A percentile compares a stretch with the other conserved stretches of the same genome.
Evolutionary conservation across 2,113 vertebrate species (phyloP).

Genomic region (Campylomormyrus numenius): DNA sequence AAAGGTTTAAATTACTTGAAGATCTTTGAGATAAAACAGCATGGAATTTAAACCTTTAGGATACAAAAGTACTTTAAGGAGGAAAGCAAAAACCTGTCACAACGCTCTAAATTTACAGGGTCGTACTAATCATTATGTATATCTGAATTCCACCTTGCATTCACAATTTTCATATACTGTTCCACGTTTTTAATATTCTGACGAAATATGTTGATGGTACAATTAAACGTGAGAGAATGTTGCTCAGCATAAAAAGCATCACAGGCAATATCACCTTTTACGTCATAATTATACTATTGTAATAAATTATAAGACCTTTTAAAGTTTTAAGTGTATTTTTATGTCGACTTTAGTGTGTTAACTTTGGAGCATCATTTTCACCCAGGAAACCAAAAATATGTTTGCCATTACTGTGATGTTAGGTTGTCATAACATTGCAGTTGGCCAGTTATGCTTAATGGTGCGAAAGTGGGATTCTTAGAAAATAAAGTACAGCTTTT

Average conservation of each 20-base stretch:
- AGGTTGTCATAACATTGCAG: background rate
- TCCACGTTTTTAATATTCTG: background rate
- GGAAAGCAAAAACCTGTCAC: background rate
- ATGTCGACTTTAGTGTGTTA: background rate
- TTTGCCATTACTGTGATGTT: background rate
- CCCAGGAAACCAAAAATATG: background rate
- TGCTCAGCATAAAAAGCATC: background rate
- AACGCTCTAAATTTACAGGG: background rate
- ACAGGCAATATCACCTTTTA: background rate
- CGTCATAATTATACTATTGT: background rate
- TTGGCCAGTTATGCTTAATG: background rate
- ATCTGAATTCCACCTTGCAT: background rate
- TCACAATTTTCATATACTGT: background rate
- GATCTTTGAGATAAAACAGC: background rate
- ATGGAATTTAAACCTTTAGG: background rate
- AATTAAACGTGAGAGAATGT: background rate
- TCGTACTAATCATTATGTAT: background rate
- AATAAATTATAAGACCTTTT: background rate
- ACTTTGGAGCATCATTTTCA: background rate
- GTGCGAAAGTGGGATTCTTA: background rate
- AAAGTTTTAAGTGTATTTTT: background rate
- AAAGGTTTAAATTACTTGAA: background rate
- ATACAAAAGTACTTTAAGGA: background rate
- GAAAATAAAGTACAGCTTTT: constrained; percentile 3
- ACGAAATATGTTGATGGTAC: background rate